Evolutionary conservation across 1,140 invertebrate genomes (phyloP), one percentile per base, ranked within the genome.

Genomic region (Drosophila pseudoananassae): DNA sequence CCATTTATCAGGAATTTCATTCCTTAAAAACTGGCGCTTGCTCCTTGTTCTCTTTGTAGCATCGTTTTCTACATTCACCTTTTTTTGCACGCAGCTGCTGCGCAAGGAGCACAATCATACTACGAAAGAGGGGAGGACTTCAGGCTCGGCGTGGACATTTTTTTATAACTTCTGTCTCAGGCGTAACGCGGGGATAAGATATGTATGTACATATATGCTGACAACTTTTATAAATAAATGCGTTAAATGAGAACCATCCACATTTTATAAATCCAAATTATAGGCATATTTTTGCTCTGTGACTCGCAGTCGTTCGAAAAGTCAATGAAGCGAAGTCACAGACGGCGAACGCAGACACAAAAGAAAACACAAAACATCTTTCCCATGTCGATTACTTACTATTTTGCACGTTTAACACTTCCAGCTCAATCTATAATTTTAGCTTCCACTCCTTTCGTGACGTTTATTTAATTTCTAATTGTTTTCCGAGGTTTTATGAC

Each of bases 291-390:
- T 27, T 23, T 23, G 6, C 53, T 63, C 10, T 15, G 0, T 4
- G 10, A 4, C 33, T 36, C 33, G 4, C 33, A 36, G 10, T 36
- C 33, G 10, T 36, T 36, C 33, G 33, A 36, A 36, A 36, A 85
- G 82, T 87, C 83, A 85, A 87, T 78, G 74, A 87, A 87, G 82
- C 82, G 82, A 76, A 82, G 74, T 72, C 69, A 65, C 82, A 84
- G 81, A 80, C 81, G 50, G 72, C 72, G 68, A 77, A 77, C 68
- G 78, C 57, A 57, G 45, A 75, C 78, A 85, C 82, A 85, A 85
- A 87, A 82, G 75, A 88, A 87, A 87, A 87, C 65, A 60, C 78
- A 71, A 87, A 61, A 51, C 45, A 20, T 38, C 25, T 46, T 50
- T 6, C n/a, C 17, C n/a, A 23, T n/a, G 25, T 14, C 49, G 5